phyloP scores from a whole-genome alignment of 2,888 invertebrate species.

The Therioaphis trifolii region DNA sequence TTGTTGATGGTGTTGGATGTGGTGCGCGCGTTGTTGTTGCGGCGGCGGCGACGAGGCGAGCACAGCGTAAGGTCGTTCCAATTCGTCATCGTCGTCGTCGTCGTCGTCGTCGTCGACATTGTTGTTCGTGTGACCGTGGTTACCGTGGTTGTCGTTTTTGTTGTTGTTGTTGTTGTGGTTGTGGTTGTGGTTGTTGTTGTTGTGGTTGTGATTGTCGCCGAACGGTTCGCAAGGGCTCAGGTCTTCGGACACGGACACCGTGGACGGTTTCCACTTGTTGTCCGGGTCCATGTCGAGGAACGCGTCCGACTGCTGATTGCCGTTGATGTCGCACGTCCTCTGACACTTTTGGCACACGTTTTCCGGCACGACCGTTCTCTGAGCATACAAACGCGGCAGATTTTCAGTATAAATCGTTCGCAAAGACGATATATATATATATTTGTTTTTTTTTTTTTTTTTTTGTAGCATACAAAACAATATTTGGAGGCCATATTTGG shows the following conservation, averaged over 20 bases:
- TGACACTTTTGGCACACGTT: constrained; percentile 72
- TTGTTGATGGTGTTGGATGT: not conserved
- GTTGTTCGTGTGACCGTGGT: not conserved
- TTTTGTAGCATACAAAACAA: too few species aligned
- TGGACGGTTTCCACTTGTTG: constrained; percentile 41
- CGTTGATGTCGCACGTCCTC: constrained; percentile 64
- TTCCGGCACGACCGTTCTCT: constrained; percentile 81
- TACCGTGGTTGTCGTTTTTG: not conserved
- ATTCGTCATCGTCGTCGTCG: constrained; percentile 1
- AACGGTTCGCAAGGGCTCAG: constrained; percentile 36
- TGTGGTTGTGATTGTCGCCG: not conserved
- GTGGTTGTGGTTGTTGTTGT: not conserved
- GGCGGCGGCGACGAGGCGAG: constrained; percentile 3
- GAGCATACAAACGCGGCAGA: constrained; percentile 80
- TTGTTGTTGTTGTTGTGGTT: not conserved
- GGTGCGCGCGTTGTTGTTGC: not conserved
- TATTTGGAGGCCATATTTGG: too few species aligned
- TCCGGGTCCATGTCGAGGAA: constrained; percentile 35
- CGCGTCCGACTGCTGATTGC: constrained; percentile 31
- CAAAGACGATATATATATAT: too few species aligned
- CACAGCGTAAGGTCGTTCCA: constrained; percentile 1
- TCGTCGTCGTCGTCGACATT: not conserved
- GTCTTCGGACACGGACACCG: constrained; percentile 4
- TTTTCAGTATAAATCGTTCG: too few species aligned
- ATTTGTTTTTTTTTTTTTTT: too few species aligned